phyloP scores from a whole-genome alignment of 2,113 vertebrate genomes.

The Triplophysa dalaica region DNA sequence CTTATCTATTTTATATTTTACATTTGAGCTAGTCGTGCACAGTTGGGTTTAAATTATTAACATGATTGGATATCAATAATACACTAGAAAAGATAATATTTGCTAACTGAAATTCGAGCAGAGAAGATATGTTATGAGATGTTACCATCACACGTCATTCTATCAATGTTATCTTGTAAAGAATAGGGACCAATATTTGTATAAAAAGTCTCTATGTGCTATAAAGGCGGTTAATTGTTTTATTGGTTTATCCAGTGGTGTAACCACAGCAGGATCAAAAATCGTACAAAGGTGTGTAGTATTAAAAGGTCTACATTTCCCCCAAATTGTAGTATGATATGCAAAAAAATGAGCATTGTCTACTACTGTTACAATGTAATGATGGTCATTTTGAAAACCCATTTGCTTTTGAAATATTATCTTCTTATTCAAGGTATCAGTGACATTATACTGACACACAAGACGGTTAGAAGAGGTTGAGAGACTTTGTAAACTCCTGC shows the following conservation, averaged over 20 bases:
- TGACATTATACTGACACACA: neutral
- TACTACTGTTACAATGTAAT: neutral
- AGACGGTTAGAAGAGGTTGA: slow-evolving; percentile 1
- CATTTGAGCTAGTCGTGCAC: neutral
- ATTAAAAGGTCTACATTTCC: neutral
- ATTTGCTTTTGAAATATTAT: slow-evolving; percentile 9
- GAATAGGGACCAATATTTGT: neutral
- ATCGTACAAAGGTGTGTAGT: neutral
- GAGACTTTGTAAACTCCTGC: neutral
- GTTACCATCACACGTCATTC: neutral
- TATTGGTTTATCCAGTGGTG: neutral
- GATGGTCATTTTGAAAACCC: neutral
- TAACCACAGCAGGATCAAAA: neutral
- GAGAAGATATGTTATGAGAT: no score
- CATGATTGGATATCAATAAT: neutral
- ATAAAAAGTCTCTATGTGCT: neutral
- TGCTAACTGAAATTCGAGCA: neutral
- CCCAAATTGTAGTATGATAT: neutral
- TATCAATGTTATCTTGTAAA: neutral
- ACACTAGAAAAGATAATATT: neutral
- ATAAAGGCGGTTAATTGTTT: neutral
- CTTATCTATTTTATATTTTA: no score
- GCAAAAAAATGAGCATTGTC: neutral
- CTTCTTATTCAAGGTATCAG: neutral
- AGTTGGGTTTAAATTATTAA: neutral